Conservation (phyloP, 23 tunicate genomes). For the Clavelina lepadiformis region DNA sequence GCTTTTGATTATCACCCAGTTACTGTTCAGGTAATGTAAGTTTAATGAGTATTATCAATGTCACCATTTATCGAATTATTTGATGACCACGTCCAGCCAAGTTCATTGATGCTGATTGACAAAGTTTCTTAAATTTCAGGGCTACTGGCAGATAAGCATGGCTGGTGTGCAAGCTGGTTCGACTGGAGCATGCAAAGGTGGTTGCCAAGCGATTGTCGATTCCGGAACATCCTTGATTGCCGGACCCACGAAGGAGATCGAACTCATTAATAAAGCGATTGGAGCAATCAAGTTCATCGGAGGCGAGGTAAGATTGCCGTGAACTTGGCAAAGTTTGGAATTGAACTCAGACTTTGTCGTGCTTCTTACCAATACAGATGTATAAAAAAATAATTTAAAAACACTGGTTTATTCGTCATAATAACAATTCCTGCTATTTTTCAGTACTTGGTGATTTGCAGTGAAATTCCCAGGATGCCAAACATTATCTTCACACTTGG, state of each 20-base stretch:
- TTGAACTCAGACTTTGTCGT: too few relatives aligned
- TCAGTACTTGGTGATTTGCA: slow-evolving; percentile 61
- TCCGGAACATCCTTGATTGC: slow-evolving; percentile 93
- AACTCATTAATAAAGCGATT: slow-evolving; percentile 70
- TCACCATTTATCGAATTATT: too few relatives aligned
- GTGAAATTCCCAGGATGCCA: slow-evolving; percentile 60
- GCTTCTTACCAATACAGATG: too few relatives aligned
- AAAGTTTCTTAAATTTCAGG: too few relatives aligned
- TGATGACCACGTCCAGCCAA: too few relatives aligned
- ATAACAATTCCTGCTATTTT: slow-evolving; percentile 13
- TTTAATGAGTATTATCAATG: too few relatives aligned
- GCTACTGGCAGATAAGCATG: slow-evolving; percentile 93
- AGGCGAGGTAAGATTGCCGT: slow-evolving; percentile 96
- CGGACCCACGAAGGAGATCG: slow-evolving; percentile 81
- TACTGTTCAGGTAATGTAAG: slow-evolving; percentile 49
- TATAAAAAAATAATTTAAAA: too few relatives aligned
- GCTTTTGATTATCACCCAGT: slow-evolving; percentile 52
- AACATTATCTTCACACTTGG: slow-evolving; percentile 41
- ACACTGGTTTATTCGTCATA: too few relatives aligned
- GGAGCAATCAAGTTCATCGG: slow-evolving; percentile 64
- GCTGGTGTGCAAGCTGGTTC: slow-evolving; percentile 30
- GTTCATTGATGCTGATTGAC: too few relatives aligned
- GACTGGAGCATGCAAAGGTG: slow-evolving; percentile 40
- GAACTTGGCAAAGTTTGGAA: too few relatives aligned
- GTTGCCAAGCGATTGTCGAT: slow-evolving; percentile 91